Evolutionary conservation across 64 coral and sea anemone genomes (phyloP).

Genomic region (Pocillopora verrucosa): DNA sequence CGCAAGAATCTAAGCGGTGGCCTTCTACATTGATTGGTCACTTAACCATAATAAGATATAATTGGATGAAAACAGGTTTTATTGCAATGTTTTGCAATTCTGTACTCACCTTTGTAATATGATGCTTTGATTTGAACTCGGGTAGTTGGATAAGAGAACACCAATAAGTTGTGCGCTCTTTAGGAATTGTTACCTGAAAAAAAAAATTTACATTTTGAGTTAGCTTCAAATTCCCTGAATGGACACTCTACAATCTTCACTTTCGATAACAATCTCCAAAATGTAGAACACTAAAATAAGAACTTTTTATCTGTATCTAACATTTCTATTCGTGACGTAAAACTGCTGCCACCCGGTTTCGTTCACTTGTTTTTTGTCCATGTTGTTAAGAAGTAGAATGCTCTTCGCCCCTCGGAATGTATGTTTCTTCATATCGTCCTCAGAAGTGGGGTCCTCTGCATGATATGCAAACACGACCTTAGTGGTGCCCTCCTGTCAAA

Average conservation of each 20-base stretch:
- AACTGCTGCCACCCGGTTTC: constrained; percentile 4
- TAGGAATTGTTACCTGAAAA: constrained; percentile 8
- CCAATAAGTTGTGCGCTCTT: constrained; percentile 57
- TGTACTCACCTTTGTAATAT: constrained; percentile 24
- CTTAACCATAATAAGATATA: no score
- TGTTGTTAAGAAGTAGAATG: constrained; percentile 50
- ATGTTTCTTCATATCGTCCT: neutral
- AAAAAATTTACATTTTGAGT: neutral
- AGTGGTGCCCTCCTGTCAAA: constrained; percentile 38
- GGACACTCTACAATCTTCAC: no score
- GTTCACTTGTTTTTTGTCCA: constrained; percentile 10
- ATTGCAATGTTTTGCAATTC: neutral
- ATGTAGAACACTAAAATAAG: no score
- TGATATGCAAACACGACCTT: constrained; percentile 72
- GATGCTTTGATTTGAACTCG: constrained; percentile 40
- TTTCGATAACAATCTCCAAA: no score
- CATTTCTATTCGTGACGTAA: constrained; percentile 25
- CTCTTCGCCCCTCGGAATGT: constrained; percentile 18
- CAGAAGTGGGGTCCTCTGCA: constrained; percentile 34
- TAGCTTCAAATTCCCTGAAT: no score
- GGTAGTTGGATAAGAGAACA: constrained; percentile 48
- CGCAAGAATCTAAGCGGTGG: no score
- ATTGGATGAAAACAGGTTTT: no score
- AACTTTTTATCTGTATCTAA: neutral
- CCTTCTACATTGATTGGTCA: no score